phyloP scores from a whole-genome alignment of 2,797 vertebrate species.

The Gymnothorax javanicus region DNA sequence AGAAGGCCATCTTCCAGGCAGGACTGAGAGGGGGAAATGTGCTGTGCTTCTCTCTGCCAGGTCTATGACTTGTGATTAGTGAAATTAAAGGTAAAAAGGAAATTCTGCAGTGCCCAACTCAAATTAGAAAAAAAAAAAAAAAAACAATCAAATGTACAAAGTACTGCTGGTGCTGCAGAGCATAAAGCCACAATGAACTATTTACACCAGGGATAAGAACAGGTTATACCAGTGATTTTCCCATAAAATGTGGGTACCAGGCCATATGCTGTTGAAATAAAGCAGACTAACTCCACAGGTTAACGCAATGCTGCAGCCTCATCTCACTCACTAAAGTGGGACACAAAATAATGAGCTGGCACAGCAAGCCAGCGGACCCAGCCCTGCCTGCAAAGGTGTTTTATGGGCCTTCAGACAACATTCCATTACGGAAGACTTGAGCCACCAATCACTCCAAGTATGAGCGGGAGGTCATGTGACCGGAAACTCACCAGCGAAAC shows the following conservation, averaged over 20 bases:
- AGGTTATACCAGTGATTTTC: not conserved
- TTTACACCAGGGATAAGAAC: not conserved
- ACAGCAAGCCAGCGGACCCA: not conserved
- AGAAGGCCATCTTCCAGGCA: not conserved
- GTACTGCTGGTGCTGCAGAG: too few species aligned
- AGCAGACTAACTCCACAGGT: not conserved
- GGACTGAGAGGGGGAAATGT: not conserved
- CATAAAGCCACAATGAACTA: too few species aligned
- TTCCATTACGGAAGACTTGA: slow-evolving; percentile 19
- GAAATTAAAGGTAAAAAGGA: not conserved
- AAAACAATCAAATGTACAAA: not conserved
- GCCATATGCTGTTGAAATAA: not conserved
- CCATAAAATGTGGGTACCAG: not conserved
- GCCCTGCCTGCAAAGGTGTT: not conserved
- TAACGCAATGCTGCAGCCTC: not conserved
- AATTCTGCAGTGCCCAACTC: not conserved
- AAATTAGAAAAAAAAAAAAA: not conserved
- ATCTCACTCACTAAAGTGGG: slow-evolving; percentile 1
- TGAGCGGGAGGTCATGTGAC: not conserved
- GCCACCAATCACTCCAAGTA: slow-evolving; percentile 9
- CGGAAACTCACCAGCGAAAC: not conserved
- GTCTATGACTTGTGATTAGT: not conserved
- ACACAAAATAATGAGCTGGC: not conserved
- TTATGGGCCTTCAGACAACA: slow-evolving; percentile 19
- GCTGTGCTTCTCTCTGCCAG: not conserved